phyloP scores from a whole-genome alignment of 2,797 vertebrate species.

The Falco novaeseelandiae region DNA sequence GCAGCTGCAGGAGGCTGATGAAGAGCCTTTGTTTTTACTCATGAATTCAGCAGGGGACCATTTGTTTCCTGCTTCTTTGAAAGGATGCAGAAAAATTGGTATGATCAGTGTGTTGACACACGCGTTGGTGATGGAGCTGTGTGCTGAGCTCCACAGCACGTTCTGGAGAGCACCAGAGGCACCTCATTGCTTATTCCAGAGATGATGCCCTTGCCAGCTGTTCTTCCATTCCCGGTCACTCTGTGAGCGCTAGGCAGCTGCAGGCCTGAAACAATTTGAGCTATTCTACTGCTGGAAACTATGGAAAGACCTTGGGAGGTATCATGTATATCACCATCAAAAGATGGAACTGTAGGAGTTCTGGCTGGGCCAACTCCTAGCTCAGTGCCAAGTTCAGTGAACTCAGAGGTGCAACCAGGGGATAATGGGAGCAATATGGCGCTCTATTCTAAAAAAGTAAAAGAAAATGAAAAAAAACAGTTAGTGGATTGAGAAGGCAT shows the following conservation, averaged over 20 bases:
- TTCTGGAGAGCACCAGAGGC: not conserved
- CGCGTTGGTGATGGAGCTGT: not conserved
- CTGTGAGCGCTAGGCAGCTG: not conserved
- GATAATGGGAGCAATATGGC: not conserved
- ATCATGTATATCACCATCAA: not conserved
- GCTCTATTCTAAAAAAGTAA: not conserved
- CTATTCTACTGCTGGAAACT: conserved; percentile 1
- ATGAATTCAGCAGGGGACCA: conserved; percentile 25
- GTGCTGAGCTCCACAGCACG: not conserved
- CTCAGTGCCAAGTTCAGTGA: not conserved
- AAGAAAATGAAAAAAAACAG: not conserved
- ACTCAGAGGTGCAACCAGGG: not conserved
- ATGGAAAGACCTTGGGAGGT: not conserved
- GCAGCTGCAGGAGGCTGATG: conserved; percentile 64
- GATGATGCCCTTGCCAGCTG: not conserved
- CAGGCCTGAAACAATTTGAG: not conserved
- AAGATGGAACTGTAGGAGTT: not conserved
- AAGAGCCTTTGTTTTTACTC: conserved; percentile 57
- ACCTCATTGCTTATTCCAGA: not conserved
- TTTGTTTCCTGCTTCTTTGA: not conserved
- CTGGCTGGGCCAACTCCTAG: not conserved
- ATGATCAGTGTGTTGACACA: not conserved
- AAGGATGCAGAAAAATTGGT: not conserved
- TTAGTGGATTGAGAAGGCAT: not conserved
- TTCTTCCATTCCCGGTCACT: not conserved